Conservation (phyloP, 2,888 invertebrate species). For the Lithophane semibrunnea region DNA sequence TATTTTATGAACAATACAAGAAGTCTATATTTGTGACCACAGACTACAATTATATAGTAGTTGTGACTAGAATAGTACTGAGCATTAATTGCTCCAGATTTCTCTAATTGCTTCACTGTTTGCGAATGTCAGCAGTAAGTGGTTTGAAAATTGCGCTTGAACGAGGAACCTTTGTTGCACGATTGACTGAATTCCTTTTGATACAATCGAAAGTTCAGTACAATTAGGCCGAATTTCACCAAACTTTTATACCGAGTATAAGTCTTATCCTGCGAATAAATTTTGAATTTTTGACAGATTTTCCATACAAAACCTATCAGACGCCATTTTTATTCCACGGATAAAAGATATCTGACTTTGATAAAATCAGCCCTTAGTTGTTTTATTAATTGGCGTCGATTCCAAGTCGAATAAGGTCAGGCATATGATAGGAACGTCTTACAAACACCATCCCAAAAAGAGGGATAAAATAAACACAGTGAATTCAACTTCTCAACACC, state of each 20-base stretch:
- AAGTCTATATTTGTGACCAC: neutral
- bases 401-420: constrained; percentile 1
- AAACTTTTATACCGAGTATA: too few species aligned
- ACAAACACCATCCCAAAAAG: neutral
- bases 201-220: neutral
- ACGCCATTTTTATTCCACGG: too few species aligned
- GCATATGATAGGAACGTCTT: neutral
- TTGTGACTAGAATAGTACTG: neutral
- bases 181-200: neutral
- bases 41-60: too few species aligned
- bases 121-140: neutral
- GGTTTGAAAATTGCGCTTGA: neutral
- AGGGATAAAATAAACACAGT: constrained; percentile 36
- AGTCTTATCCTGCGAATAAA: too few species aligned
- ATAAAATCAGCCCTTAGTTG: too few species aligned
- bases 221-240: too few species aligned
- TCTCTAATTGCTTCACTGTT: neutral
- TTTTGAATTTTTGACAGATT: too few species aligned
- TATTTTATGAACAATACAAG: neutral
- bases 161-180: neutral
- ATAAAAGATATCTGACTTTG: too few species aligned
- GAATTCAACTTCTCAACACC: constrained; percentile 32
- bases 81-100: neutral
- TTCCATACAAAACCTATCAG: too few species aligned
- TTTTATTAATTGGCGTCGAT: constrained; percentile 2